phyloP scores from a whole-genome alignment of 2,888 invertebrate species.

The Alsophila aescularia region DNA sequence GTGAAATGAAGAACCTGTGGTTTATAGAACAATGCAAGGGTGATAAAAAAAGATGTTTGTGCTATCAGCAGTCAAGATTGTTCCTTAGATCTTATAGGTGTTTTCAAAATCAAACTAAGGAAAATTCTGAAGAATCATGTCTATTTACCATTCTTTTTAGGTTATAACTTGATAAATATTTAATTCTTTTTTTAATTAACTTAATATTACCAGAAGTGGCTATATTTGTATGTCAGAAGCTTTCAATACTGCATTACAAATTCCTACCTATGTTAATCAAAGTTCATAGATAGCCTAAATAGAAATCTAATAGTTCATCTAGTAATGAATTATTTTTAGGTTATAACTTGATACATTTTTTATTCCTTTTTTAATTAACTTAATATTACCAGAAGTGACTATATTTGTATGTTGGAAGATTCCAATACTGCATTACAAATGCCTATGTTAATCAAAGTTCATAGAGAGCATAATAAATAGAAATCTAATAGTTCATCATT shows the following conservation, averaged over 20 bases:
- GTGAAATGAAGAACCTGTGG: not conserved
- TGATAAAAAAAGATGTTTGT: not conserved
- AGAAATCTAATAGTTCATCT: too few relatives aligned
- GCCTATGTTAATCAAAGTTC: not conserved
- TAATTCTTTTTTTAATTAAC: not conserved
- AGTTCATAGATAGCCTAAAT: too few relatives aligned
- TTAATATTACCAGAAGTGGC: not conserved
- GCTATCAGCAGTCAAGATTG: not conserved
- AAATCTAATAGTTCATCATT: too few relatives aligned
- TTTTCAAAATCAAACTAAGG: not conserved
- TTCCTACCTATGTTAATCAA: not conserved
- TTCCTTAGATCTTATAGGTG: not conserved
- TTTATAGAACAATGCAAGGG: not conserved
- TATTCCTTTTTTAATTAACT: not conserved
- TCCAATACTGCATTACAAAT: constrained; percentile 9
- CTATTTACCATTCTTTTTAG: too few relatives aligned
- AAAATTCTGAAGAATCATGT: not conserved
- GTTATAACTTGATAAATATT: too few relatives aligned
- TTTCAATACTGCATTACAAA: constrained; percentile 9
- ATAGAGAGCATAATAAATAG: too few relatives aligned
- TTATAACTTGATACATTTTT: too few relatives aligned
- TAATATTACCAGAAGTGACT: not conserved
- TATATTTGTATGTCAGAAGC: not conserved
- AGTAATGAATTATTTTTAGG: too few relatives aligned
- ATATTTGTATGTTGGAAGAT: not conserved